These are phyloP conservation scores for Dioctria linearis DNA, from an alignment of 2,888 invertebrate species.

Conservation along the genomic window DNA sequence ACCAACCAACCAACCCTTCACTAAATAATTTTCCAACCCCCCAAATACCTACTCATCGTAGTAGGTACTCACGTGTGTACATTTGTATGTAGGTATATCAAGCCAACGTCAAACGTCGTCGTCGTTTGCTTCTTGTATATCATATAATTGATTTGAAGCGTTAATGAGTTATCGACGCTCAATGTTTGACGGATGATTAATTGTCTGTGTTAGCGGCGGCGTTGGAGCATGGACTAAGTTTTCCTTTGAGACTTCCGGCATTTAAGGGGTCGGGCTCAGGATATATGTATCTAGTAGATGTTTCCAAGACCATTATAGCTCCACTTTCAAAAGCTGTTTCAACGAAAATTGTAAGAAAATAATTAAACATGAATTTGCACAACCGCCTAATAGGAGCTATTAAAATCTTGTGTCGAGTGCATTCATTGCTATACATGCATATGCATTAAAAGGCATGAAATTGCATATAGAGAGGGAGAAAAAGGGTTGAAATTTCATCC, in stretches of 20 bases:
- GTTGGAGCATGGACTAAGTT: constrained; percentile 6
- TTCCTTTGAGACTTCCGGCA: constrained; percentile 14
- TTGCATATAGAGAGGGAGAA: background rate
- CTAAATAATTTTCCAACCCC: constrained; percentile 3
- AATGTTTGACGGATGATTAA: constrained; percentile 5
- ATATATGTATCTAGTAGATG: too few species aligned
- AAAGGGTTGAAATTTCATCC: constrained; percentile 6
- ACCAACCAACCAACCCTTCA: background rate
- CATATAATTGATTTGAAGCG: constrained; percentile 10
- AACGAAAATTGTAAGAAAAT: background rate
- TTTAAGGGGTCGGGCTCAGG: background rate
- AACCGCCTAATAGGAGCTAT: constrained; percentile 33
- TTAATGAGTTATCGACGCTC: constrained; percentile 18
- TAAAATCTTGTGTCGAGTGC: constrained; percentile 36
- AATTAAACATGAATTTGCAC: constrained; percentile 5
- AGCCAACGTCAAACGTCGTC: background rate
- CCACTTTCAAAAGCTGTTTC: too few species aligned
- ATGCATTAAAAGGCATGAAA: constrained; percentile 5
- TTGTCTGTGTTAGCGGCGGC: background rate
- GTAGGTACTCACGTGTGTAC: background rate
- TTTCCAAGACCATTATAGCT: too few species aligned
- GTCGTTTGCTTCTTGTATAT: background rate
- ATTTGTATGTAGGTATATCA: too few species aligned
- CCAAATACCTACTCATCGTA: background rate
- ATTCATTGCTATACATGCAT: background rate